Base-by-base conservation (phyloP, 2,113 vertebrate genomes). In the Hassar affinis region DNA sequence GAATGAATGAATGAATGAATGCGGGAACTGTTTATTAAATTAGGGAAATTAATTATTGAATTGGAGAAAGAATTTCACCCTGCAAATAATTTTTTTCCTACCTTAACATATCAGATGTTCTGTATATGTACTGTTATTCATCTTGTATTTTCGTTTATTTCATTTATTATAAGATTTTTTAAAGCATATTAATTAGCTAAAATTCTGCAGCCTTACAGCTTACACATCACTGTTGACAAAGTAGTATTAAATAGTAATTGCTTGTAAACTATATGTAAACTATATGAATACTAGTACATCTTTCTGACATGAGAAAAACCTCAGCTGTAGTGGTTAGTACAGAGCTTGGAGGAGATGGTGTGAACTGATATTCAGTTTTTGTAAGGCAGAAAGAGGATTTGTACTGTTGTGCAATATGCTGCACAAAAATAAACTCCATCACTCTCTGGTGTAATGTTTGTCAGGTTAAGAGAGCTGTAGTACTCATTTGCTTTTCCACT, bases 341-440 rank as follows among this genome's bases (percentile, higher is more conserved):
- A 18, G 35, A 74, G 15, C 52, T 69, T 33, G 51, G 27, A 72
- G n/a, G 30, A 82, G 78, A 66, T 64, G 42, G 9, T 17, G 38
- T 38, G 15, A 38, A 72, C 33, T 22, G 66, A 69, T 42, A 22
- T 57, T 56, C 20, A 27, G 83, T 88, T 86, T 85, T 80, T 88
- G 87, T 76, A 51, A 35, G 42, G 17, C 59, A 30, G 15, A 51
- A 14, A 78, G 52, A 42, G 2, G 14, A 56, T 47, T 54, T 42
- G 52, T 25, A 10, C 61, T 66, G 25, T 57, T 86, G 88, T 89
- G 84, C 54, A 56, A 61, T 79, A 79, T 17, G 86, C 86, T 45
- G 86, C 79, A 51, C 88, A 89, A 83, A 85, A 87, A 82, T 89
- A 86, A 35, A 82, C 76, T 47, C 79, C 79, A 57, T 64, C 64